A percentile compares a stretch with the other conserved stretches of the same genome.
phyloP scores from a whole-genome alignment of 2,888 invertebrate species.

The Synergus japonicus region DNA sequence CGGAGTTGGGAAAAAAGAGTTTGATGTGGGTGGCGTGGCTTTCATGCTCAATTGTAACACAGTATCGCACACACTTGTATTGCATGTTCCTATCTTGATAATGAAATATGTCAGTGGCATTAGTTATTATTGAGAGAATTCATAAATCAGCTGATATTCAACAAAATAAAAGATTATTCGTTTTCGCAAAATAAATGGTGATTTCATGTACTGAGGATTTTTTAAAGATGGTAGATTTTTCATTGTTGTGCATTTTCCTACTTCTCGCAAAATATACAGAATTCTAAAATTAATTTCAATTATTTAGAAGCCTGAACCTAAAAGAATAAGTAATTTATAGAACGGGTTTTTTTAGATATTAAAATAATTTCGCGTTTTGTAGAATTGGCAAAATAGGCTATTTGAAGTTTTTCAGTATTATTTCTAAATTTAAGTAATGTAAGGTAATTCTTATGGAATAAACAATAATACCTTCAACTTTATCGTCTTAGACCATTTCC shows the following conservation, averaged over 20 bases:
- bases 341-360: no score
- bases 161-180: slow-evolving; percentile 20
- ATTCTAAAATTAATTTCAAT: no score
- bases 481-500: no score
- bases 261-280: not conserved
- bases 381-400: no score
- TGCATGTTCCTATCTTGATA: slow-evolving; percentile 20
- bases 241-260: not conserved
- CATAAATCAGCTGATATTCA: slow-evolving; percentile 26
- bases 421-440: no score
- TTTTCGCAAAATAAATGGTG: slow-evolving; percentile 15
- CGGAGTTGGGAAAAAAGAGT: slow-evolving; percentile 13
- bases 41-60: slow-evolving; percentile 26
- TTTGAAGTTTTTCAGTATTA: no score
- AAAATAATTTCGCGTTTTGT: no score
- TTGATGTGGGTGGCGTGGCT: slow-evolving; percentile 36
- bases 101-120: slow-evolving; percentile 28
- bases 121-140: slow-evolving; percentile 27
- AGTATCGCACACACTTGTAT: slow-evolving; percentile 25
- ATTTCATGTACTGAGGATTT: slow-evolving; percentile 2
- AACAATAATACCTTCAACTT: no score
- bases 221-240: not conserved
- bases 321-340: no score
- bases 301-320: no score
- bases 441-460: no score